Conservation (phyloP, 92 coral and sea anemone species). For the Porites cylindrica region DNA sequence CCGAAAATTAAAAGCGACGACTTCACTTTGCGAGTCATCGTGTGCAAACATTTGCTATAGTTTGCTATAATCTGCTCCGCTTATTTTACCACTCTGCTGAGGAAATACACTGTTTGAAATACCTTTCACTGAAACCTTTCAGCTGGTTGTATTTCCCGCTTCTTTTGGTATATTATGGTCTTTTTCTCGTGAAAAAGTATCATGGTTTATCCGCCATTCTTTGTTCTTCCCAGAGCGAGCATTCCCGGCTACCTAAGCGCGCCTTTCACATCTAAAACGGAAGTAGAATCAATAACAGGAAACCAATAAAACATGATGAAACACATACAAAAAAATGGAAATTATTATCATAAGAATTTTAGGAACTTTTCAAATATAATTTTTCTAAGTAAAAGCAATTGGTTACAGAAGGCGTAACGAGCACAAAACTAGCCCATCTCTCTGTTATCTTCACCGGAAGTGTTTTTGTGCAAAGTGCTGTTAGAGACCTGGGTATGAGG, state of each 20-base stretch:
- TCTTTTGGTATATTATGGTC: constrained; percentile 91
- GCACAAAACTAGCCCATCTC: background rate
- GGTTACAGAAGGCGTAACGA: background rate
- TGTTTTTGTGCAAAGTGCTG: background rate
- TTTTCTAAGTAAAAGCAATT: background rate
- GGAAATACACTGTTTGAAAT: constrained; percentile 3
- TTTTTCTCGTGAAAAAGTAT: constrained; percentile 71
- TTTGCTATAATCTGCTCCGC: background rate
- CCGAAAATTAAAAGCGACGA: background rate
- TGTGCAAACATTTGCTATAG: background rate
- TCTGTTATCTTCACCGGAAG: background rate
- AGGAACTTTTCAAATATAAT: background rate
- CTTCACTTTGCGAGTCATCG: background rate
- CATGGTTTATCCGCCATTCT: constrained; percentile 97
- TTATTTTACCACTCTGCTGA: background rate
- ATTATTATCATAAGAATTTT: too few relatives aligned
- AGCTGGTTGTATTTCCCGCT: constrained; percentile 98
- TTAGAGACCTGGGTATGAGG: constrained; percentile 20
- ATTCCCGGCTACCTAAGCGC: constrained; percentile 43
- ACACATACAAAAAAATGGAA: too few relatives aligned
- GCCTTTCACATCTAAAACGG: constrained; percentile 5
- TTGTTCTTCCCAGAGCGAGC: constrained; percentile 47
- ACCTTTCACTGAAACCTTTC: constrained; percentile 44
- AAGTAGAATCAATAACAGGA: background rate
- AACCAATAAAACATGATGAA: too few relatives aligned